phyloP scores from a whole-genome alignment of 2,113 vertebrate genomes.

The Indicator maculatus region DNA sequence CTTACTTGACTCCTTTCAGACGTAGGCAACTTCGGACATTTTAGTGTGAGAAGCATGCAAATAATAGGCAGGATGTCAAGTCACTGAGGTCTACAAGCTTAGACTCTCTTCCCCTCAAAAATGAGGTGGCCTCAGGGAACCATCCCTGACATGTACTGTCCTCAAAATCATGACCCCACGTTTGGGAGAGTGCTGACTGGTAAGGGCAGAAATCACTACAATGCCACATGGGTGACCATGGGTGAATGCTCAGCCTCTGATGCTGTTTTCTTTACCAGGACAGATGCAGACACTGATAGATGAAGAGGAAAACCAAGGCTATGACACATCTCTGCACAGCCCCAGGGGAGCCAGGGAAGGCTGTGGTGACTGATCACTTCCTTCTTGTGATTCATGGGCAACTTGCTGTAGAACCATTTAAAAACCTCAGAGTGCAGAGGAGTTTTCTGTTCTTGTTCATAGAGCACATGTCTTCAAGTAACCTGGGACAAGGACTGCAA shows the following conservation, averaged over 20 bases:
- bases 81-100: neutral
- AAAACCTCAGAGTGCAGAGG: neutral
- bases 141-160: neutral
- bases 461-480: neutral
- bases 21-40: neutral
- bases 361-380: neutral
- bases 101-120: neutral
- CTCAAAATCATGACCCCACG: accelerated
- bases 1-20: neutral
- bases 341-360: neutral
- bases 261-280: neutral
- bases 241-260: neutral
- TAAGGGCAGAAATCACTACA: neutral
- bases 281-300: neutral
- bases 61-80: neutral
- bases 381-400: neutral
- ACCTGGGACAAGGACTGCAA: neutral
- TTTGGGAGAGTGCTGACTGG: neutral
- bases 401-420: neutral
- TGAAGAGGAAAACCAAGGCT: neutral
- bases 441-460: neutral
- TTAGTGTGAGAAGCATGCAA: neutral
- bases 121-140: neutral
- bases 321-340: neutral
- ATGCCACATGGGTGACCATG: neutral